phyloP scores from a whole-genome alignment of 1,140 invertebrate species.

The Dolichoris vasculosae region DNA sequence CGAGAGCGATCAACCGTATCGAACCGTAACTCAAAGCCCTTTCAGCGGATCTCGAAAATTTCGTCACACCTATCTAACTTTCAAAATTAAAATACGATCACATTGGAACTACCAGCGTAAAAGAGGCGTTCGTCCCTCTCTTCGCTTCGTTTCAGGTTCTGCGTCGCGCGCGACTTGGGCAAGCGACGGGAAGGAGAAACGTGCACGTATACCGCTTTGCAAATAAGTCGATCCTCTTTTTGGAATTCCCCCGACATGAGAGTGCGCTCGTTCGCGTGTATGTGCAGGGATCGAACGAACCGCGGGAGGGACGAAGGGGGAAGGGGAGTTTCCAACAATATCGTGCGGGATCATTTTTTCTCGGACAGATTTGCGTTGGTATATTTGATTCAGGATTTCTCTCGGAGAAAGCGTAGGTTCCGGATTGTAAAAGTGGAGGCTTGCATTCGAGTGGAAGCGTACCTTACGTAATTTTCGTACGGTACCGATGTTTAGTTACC shows the following conservation, averaged over 20 bases:
- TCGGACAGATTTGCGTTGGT: not conserved
- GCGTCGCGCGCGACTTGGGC: conserved; percentile 7
- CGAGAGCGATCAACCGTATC: too few relatives aligned
- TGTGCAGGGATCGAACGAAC: not conserved
- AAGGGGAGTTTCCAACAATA: not conserved
- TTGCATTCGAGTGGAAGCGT: not conserved
- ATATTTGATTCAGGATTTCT: not conserved
- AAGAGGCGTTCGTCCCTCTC: conserved; percentile 9
- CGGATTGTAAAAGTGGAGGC: too few relatives aligned
- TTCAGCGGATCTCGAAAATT: too few relatives aligned
- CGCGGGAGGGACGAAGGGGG: not conserved
- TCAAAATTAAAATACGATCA: not conserved
- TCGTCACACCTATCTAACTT: too few relatives aligned
- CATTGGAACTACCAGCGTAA: conserved; percentile 4
- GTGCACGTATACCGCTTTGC: conserved; percentile 38
- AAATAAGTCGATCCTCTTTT: conserved; percentile 53
- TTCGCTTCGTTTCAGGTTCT: conserved; percentile 34
- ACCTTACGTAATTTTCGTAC: not conserved
- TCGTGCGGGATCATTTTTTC: conserved; percentile 2
- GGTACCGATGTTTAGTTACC: not conserved
- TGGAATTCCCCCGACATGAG: conserved; percentile 47
- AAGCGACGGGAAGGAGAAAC: not conserved
- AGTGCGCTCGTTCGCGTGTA: not conserved
- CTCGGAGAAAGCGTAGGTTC: too few relatives aligned
- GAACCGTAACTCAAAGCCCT: too few relatives aligned